Conservation (phyloP, 2,888 invertebrate genomes). For the Chrysolina americana region DNA sequence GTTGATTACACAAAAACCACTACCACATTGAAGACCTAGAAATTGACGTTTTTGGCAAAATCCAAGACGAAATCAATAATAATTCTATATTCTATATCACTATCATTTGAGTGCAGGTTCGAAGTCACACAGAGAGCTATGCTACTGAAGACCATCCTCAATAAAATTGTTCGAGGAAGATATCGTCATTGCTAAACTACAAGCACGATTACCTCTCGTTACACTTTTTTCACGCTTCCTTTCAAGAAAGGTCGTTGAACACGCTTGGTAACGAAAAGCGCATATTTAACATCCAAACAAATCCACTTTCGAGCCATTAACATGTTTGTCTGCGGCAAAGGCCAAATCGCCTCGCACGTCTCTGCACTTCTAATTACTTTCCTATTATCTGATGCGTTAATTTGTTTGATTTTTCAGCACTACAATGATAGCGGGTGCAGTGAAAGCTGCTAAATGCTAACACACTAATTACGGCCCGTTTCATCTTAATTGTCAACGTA, state of each 20-base stretch:
- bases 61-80: no score
- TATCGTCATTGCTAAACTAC: neutral
- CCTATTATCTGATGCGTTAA: conserved; percentile 31
- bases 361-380: conserved; percentile 18
- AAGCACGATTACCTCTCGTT: neutral
- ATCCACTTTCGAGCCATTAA: conserved; percentile 24
- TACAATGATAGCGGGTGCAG: conserved; percentile 12
- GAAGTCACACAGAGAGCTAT: no score
- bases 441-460: conserved; percentile 5
- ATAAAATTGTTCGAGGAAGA: neutral
- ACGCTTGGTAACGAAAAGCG: neutral
- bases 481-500: conserved; percentile 11
- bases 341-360: conserved; percentile 24
- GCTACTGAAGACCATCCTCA: no score
- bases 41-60: no score
- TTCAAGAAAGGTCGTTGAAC: conserved; percentile 8
- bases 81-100: no score
- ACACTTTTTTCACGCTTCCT: neutral
- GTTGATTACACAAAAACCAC: no score
- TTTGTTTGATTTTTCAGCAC: conserved; percentile 25
- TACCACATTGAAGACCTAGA: no score
- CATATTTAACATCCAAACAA: conserved; percentile 5
- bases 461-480: conserved; percentile 13
- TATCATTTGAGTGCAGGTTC: no score
- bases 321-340: conserved; percentile 15